Evolutionary conservation across 2,888 invertebrate species (phyloP), one percentile per base, ranked within the genome.

Genomic region (Ormyrus thymus): DNA sequence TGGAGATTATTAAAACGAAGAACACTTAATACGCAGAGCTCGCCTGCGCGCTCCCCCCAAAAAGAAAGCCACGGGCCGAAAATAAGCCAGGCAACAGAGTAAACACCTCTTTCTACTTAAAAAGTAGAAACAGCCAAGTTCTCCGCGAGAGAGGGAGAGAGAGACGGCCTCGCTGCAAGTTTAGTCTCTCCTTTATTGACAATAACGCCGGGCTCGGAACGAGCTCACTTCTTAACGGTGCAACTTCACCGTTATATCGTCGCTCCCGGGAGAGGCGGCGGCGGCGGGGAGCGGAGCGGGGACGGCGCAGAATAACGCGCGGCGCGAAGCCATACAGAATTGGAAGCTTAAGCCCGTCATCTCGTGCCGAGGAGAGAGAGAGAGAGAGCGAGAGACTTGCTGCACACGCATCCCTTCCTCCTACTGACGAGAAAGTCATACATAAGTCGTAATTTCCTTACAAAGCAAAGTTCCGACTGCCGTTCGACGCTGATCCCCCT

Each of bases 181-280:
- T 78, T 61, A 13, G 50, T 46, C 59, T 66, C 66, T 62, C 73
- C 74, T 69, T 78, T 78, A 78, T 74, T 73, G 73, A 78, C 73
- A 78, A 73, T 78, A 78, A 73, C 71, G 71, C 59, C 45, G 15
- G 13, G 56, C 45, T 56, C 48, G 29, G 46, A 53, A 65, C 46
- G 56, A 46, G 29, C 48, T 59, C 76, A 48, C 64, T 78, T 78
- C 68, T 72, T 59, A 72, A 61, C 72, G 72, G 66, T 61, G 61
- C 66, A 72, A 78, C 11, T 72, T 78, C 66, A 61, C 66, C 51
- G 53, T 69, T 69, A 69, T 2, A 29, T 29, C 29, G 51, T 29
- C 43, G 10, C 15, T 59, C 74, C 59, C 59, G 7, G 46, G 56
- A 68, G 70, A 13, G 29, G 48, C 48, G 2, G n/a, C 55, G 8